These are phyloP conservation scores for Gerosis bhagava DNA, from an alignment of 2,888 invertebrate genomes.

Conservation along the genomic window DNA sequence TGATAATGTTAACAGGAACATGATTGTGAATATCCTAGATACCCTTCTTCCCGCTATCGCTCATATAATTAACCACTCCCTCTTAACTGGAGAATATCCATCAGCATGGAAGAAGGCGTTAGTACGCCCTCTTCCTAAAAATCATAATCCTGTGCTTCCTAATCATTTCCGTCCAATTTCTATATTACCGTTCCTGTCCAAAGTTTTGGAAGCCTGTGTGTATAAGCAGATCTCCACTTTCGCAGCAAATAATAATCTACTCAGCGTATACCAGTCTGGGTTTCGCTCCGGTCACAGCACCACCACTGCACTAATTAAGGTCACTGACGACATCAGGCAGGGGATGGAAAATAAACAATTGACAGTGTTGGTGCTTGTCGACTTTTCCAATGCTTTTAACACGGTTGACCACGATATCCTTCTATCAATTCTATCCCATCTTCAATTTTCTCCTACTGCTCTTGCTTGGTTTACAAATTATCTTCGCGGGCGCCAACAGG, in stretches of 20 bases:
- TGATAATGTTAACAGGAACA: neutral
- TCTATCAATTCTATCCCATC: no score
- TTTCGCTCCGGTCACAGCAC: conserved; percentile 15
- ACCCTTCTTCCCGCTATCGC: neutral
- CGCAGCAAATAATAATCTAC: conserved; percentile 1
- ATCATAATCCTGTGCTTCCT: neutral
- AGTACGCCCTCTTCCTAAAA: neutral
- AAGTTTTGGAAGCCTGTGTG: conserved; percentile 13
- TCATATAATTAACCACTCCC: neutral
- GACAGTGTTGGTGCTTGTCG: neutral
- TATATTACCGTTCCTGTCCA: conserved; percentile 12
- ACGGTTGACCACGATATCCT: neutral
- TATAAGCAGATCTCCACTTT: conserved; percentile 8
- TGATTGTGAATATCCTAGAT: neutral
- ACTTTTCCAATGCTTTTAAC: conserved; percentile 4
- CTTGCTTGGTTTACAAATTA: conserved; percentile 2
- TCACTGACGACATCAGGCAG: neutral
- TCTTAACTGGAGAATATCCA: neutral
- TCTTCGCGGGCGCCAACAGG: conserved; percentile 4
- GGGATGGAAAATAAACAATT: neutral
- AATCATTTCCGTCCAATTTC: conserved; percentile 6
- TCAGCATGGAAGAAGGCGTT: neutral
- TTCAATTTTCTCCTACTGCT: neutral
- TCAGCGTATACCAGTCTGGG: conserved; percentile 13
- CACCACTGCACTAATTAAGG: neutral